These are phyloP conservation scores for Trogon surrucura DNA, from an alignment of 2,113 vertebrate genomes.

Conservation along the genomic window DNA sequence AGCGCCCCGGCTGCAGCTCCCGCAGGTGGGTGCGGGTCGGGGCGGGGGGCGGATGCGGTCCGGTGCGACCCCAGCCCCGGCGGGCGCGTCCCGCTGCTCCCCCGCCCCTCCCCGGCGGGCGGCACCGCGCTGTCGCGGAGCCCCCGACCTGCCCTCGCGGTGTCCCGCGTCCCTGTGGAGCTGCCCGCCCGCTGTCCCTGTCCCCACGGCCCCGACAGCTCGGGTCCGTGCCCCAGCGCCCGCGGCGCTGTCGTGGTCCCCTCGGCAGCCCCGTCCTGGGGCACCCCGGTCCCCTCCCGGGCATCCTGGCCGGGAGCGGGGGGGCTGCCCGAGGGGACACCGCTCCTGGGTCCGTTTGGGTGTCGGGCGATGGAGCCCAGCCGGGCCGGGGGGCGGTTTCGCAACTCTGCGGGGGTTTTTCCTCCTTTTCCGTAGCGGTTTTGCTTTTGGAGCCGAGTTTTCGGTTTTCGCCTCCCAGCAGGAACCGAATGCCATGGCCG, in stretches of 20 bases:
- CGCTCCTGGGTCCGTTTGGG: neutral
- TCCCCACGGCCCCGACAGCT: too few relatives aligned
- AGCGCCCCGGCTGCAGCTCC: neutral
- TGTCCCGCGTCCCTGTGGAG: neutral
- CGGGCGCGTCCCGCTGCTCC: too few relatives aligned
- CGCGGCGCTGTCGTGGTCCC: accelerated
- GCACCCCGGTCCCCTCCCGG: neutral
- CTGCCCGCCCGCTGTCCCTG: neutral
- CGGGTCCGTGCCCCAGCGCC: neutral
- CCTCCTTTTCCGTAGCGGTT: neutral
- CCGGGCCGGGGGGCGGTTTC: accelerated
- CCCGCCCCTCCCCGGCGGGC: too few relatives aligned
- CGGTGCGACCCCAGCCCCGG: too few relatives aligned
- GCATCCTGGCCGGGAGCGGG: neutral
- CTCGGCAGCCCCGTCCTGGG: neutral
- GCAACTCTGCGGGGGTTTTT: neutral
- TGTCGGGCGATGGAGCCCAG: too few relatives aligned
- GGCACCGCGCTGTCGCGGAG: neutral
- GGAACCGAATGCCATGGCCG: neutral
- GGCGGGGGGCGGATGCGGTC: too few relatives aligned
- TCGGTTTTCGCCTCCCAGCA: accelerated
- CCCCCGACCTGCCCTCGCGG: neutral
- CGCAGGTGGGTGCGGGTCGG: neutral
- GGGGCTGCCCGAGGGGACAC: too few relatives aligned
- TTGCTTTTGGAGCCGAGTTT: too few relatives aligned